A percentile compares a stretch with the other conserved stretches of the same genome.
Evolutionary conservation across 2,113 vertebrate genomes (phyloP).

Genomic region (Neolamprologus sp.): DNA sequence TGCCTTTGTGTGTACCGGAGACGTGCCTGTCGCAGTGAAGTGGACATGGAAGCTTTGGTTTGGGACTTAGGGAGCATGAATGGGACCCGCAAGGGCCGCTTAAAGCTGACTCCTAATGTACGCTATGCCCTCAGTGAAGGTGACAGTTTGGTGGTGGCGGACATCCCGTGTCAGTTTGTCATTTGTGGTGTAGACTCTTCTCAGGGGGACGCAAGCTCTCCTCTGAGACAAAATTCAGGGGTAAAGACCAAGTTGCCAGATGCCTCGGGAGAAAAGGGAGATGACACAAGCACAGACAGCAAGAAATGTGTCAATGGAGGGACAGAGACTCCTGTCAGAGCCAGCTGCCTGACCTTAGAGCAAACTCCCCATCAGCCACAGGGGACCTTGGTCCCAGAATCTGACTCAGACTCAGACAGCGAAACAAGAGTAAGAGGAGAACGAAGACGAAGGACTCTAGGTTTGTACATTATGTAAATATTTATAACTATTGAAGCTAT

Average conservation of each 20-base stretch:
- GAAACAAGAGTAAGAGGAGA: constrained; percentile 38
- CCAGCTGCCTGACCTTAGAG: constrained; percentile 24
- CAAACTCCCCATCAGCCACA: constrained; percentile 47
- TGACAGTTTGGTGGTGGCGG: constrained; percentile 77
- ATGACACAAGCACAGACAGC: background rate
- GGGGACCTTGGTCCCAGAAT: constrained; percentile 69
- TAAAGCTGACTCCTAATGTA: constrained; percentile 72
- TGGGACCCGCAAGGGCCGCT: constrained; percentile 74
- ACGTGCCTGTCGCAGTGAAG: constrained; percentile 52
- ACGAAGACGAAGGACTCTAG: background rate
- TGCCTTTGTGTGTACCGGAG: constrained; percentile 69
- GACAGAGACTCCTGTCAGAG: background rate
- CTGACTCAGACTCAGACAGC: constrained; percentile 79
- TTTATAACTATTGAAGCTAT: background rate
- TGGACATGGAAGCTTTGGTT: constrained; percentile 68
- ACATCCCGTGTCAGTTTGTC: constrained; percentile 80
- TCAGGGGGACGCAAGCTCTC: background rate
- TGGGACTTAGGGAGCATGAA: constrained; percentile 83
- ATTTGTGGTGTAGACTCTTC: background rate
- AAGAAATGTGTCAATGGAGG: background rate
- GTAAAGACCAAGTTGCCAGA: background rate
- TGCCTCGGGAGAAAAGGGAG: background rate
- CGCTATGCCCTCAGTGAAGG: constrained; percentile 74
- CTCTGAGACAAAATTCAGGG: background rate
- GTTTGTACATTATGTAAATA: background rate